Percentiles rank a stretch among this genome's conserved stretches.
These are phyloP conservation scores for Triops cancriformis DNA, from an alignment of 1,140 invertebrate species.

Conservation along the genomic window DNA sequence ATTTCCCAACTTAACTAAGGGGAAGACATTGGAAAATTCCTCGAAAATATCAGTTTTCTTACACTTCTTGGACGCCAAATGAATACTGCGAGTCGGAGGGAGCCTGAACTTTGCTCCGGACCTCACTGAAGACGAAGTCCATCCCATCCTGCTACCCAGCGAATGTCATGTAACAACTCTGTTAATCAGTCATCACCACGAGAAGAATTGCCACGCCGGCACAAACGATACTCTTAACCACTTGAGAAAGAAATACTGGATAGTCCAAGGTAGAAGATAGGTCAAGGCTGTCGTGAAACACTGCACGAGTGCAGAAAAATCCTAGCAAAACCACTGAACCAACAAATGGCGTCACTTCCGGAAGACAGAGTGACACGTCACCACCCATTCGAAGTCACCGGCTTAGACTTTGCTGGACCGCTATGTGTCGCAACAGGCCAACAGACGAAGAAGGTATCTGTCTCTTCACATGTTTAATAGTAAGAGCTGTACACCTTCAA, in stretches of 20 bases:
- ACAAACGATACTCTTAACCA: no score
- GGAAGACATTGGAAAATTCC: background rate
- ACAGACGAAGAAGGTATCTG: constrained; percentile 29
- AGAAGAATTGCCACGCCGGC: background rate
- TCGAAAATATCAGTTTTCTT: background rate
- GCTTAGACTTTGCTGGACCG: constrained; percentile 37
- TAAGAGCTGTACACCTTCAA: constrained; percentile 28
- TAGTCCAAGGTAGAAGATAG: background rate
- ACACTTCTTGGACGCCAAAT: background rate
- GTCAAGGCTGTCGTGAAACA: background rate
- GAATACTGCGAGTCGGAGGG: background rate
- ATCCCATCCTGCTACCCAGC: constrained; percentile 14
- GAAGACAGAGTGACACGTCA: background rate
- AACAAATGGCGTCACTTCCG: constrained; percentile 21
- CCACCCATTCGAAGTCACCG: constrained; percentile 29
- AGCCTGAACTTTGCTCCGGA: background rate
- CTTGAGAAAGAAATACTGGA: constrained; percentile 15
- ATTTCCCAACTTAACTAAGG: background rate
- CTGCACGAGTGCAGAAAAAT: background rate
- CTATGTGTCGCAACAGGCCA: constrained; percentile 34
- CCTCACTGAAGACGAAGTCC: background rate
- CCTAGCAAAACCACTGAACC: background rate
- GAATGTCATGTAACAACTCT: background rate
- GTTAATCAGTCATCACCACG: background rate
- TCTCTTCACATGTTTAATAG: constrained; percentile 26